Evolutionary conservation across 2,113 vertebrate species (phyloP), one percentile per base, ranked within the genome.

Genomic region (Pseudorectes ferrugineus): DNA sequence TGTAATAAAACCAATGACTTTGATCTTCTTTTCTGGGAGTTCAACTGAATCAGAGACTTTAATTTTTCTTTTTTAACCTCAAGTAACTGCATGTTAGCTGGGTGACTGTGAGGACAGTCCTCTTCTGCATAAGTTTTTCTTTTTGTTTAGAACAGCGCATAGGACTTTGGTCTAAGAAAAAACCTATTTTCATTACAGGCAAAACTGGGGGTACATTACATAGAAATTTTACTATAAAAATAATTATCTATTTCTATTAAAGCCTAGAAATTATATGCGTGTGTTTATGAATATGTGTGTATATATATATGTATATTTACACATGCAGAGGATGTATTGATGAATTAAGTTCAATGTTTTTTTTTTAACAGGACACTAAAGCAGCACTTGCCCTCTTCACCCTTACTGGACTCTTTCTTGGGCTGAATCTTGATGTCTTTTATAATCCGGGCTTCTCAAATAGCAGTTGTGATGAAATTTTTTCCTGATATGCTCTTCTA

Each of bases 1-100:
- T 73, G 31, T 80, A 94, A 94, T 90, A 86, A 95, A 96, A 63
- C 31, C 83, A 85, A 14, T 67, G 55, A 77, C 72, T 96, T 88
- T 72, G 63, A 88, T 96, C 51, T 85, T 78, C 70, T 79, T 85
- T 94, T 66, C 36, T 92, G 55, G 55, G 59, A 92, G 61, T 78
- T 65, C 36, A 84, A 66, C 36, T 40, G n/a, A 86, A 46, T 48
- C 71, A 94, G 46, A 93, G 33, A 82, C 67, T 91, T 94, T 33
- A 52, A 70, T 63, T 77, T 89, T 91, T 76, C 23, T 55, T 92
- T 91, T 88, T 74, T 74, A 74, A 93, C 28, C 71, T 46, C 19
- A 67, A 73, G 31, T 74, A 93, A 77, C 78, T 63, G 18, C 42
- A 70, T 22, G 2, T 54, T 74, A 77, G n/a, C 28, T 86, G n/a